These are phyloP conservation scores for Centruroides sculpturatus DNA, from an alignment of 1,140 invertebrate species.

Conservation along the genomic window DNA sequence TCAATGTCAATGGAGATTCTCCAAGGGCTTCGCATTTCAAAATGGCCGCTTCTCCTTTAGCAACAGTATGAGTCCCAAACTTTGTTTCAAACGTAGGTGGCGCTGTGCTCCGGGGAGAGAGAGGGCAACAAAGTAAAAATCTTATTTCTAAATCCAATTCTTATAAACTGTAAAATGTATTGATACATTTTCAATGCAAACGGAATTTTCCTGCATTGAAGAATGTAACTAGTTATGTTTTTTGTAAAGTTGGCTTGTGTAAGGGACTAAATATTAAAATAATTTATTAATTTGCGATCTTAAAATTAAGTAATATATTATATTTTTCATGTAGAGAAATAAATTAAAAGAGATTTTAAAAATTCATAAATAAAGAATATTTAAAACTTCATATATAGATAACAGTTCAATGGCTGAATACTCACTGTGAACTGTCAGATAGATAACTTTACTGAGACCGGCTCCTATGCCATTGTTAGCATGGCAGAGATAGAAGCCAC, in stretches of 20 bases:
- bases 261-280: no score
- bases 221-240: no score
- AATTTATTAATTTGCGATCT: no score
- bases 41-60: conserved; percentile 10
- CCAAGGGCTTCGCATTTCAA: conserved; percentile 51
- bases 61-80: conserved; percentile 60
- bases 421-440: conserved; percentile 40
- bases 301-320: no score
- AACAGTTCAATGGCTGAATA: conserved; percentile 1
- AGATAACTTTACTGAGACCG: conserved; percentile 51
- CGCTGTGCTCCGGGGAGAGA: conserved; percentile 40
- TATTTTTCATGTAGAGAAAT: no score
- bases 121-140: no score
- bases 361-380: no score
- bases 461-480: conserved; percentile 91
- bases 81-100: conserved; percentile 92
- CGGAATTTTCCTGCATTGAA: neutral
- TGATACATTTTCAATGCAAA: neutral
- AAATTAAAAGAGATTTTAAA: no score
- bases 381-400: neutral
- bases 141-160: no score
- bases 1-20: conserved; percentile 71
- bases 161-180: neutral
- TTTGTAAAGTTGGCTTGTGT: no score
- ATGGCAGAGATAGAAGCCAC: conserved; percentile 67